These are phyloP conservation scores for Drosophila engyochracea DNA, from an alignment of 2,888 invertebrate species.

Conservation along the genomic window DNA sequence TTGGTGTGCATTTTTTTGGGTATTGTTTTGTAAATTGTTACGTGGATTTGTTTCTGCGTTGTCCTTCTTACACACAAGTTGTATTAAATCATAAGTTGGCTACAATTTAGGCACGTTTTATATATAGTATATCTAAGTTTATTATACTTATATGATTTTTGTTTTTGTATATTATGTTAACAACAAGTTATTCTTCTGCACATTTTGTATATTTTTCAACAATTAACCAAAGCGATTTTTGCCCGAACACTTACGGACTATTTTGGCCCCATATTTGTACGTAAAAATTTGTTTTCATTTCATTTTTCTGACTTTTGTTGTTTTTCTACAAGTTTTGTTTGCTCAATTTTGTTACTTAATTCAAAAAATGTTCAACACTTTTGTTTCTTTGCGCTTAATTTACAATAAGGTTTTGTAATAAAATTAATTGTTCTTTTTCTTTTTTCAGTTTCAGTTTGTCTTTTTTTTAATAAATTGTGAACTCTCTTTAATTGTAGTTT, in stretches of 20 bases:
- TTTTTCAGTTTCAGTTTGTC: slow-evolving; percentile 26
- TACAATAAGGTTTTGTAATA: slow-evolving; percentile 83
- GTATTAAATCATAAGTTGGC: slow-evolving; percentile 63
- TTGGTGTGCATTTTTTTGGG: slow-evolving; percentile 17
- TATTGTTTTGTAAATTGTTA: slow-evolving; percentile 30
- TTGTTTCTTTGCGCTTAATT: slow-evolving; percentile 69
- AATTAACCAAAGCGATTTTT: slow-evolving; percentile 84
- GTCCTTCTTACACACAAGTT: slow-evolving; percentile 22
- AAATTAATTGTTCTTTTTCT: slow-evolving; percentile 32
- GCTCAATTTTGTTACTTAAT: slow-evolving; percentile 41
- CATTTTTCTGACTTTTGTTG: slow-evolving; percentile 68
- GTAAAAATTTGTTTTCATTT: slow-evolving; percentile 31
- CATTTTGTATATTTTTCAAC: slow-evolving; percentile 65
- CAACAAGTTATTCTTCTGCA: slow-evolving; percentile 53
- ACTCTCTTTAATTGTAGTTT: slow-evolving; percentile 21
- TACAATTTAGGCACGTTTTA: slow-evolving; percentile 42
- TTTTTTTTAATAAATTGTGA: slow-evolving; percentile 22
- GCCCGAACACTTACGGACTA: slow-evolving; percentile 86
- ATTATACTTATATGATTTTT: slow-evolving; percentile 7
- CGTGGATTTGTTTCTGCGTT: slow-evolving; percentile 45
- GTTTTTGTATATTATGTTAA: slow-evolving; percentile 39
- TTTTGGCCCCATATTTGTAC: slow-evolving; percentile 83
- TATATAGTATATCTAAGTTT: slow-evolving; percentile 36
- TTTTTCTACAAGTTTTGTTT: slow-evolving; percentile 74
- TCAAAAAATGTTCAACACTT: slow-evolving; percentile 51